phyloP scores from a whole-genome alignment of 2,113 vertebrate genomes.

The Cathartes aura region DNA sequence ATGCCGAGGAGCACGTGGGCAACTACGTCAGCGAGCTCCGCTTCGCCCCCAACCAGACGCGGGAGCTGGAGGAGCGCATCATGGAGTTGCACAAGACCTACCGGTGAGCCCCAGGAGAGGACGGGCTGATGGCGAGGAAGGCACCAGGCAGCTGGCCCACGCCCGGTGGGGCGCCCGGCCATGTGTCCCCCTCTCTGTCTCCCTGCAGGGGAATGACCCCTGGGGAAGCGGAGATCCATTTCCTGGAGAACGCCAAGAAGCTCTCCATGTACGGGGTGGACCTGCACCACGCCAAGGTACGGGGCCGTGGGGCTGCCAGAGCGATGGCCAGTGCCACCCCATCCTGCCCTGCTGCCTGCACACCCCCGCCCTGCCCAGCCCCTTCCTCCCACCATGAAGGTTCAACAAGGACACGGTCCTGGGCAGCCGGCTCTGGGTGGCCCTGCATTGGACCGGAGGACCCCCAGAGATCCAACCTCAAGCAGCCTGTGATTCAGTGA shows the following conservation, averaged over 20 bases:
- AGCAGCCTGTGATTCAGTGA: background rate
- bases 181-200: background rate
- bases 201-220: constrained; percentile 92
- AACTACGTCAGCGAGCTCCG: constrained; percentile 93
- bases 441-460: background rate
- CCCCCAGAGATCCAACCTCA: background rate
- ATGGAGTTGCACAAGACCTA: constrained; percentile 97
- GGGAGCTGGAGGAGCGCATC: constrained; percentile 95
- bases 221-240: constrained; percentile 97
- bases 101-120: constrained; percentile 75
- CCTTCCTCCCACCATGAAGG: background rate
- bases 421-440: background rate
- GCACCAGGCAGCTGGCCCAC: background rate
- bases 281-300: constrained; percentile 97
- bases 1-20: constrained; percentile 88
- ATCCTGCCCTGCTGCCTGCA: background rate
- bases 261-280: constrained; percentile 99
- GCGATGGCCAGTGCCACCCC: background rate
- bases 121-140: background rate
- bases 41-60: constrained; percentile 95
- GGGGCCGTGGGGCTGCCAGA: background rate
- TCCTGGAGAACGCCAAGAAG: constrained; percentile 98
- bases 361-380: background rate
- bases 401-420: background rate
- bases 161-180: rapidly evolving